Percentiles rank a stretch among this genome's conserved stretches.
Conservation (phyloP, 2,797 vertebrate species). For the Discoglossus pictus region DNA sequence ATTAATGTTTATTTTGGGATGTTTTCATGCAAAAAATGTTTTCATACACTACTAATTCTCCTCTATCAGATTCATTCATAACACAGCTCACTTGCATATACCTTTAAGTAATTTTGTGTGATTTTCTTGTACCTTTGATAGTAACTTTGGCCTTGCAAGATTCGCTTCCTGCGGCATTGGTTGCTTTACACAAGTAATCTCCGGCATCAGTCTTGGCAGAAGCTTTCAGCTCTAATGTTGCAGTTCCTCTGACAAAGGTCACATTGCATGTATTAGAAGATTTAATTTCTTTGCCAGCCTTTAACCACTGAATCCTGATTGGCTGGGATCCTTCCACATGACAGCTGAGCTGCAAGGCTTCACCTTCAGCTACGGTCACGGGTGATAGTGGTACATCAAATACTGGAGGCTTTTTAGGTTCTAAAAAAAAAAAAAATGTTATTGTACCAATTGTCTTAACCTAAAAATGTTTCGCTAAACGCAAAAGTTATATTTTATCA, state of each 20-base stretch:
- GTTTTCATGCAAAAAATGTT: too few species aligned
- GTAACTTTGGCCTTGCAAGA: conserved; percentile 89
- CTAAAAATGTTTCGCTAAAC: too few species aligned
- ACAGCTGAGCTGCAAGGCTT: conserved; percentile 81
- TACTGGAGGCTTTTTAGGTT: conserved; percentile 85
- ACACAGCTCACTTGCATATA: too few species aligned
- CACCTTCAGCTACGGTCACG: conserved; percentile 76
- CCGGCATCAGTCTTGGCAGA: conserved; percentile 80
- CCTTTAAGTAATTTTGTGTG: too few species aligned
- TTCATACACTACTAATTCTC: too few species aligned
- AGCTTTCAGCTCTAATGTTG: conserved; percentile 79
- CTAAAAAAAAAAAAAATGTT: conserved; percentile 75
- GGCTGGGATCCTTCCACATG: conserved; percentile 87
- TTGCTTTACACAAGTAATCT: conserved; percentile 95
- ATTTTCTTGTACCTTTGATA: conserved; percentile 86
- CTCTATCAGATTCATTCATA: too few species aligned
- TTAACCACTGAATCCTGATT: conserved; percentile 92
- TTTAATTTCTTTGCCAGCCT: conserved; percentile 86
- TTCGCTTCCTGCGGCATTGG: conserved; percentile 86
- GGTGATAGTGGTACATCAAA: conserved; percentile 88
- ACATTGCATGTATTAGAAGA: conserved; percentile 80
- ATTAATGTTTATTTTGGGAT: too few species aligned
- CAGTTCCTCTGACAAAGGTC: conserved; percentile 83
- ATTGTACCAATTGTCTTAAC: too few species aligned
- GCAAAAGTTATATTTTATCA: too few species aligned